These are phyloP conservation scores for Diglossa cyanea DNA, from an alignment of 2,797 vertebrate species.

Conservation along the genomic window DNA sequence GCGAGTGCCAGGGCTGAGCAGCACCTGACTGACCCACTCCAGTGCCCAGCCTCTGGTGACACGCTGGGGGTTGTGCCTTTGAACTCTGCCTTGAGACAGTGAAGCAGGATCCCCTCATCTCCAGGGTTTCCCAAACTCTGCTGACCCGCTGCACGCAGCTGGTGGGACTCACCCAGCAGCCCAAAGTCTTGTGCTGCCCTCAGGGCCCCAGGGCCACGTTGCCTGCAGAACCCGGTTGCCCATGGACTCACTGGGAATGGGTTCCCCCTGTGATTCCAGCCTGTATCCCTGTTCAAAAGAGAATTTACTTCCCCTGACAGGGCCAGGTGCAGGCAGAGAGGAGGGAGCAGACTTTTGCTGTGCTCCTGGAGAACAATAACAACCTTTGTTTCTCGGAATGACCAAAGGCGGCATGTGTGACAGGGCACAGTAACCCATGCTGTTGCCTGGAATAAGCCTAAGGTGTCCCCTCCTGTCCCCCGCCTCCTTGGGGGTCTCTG, in stretches of 20 bases:
- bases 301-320: background rate
- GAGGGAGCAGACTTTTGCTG: background rate
- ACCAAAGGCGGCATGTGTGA: background rate
- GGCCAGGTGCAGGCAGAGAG: background rate
- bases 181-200: background rate
- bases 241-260: background rate
- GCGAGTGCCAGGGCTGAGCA: background rate
- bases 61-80: background rate
- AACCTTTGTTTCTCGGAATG: background rate
- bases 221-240: background rate
- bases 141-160: rapidly evolving
- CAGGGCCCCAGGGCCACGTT: rapidly evolving
- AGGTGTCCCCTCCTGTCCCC: rapidly evolving
- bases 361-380: background rate
- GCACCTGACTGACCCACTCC: rapidly evolving
- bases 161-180: background rate
- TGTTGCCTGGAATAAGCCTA: background rate
- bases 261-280: background rate
- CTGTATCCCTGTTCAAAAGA: background rate
- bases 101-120: background rate
- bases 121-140: background rate
- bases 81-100: background rate
- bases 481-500: rapidly evolving
- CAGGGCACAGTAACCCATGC: background rate
- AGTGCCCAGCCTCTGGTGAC: background rate